Percentiles rank a stretch among this genome's conserved stretches.
Evolutionary conservation across 2,113 vertebrate species (phyloP).

Genomic region (Australoheros scitulus): DNA sequence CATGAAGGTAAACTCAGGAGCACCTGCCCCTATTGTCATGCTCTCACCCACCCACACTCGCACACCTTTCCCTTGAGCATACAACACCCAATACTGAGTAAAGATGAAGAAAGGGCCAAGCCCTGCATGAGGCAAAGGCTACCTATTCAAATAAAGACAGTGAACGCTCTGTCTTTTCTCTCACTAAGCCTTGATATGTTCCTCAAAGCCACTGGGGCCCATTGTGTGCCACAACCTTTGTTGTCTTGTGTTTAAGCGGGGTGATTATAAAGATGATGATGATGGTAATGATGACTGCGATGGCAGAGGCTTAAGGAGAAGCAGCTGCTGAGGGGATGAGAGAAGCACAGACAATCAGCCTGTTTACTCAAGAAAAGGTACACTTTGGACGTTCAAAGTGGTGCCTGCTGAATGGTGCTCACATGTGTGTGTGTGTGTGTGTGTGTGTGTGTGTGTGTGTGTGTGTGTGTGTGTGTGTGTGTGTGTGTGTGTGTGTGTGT

Average conservation of each 20-base stretch:
- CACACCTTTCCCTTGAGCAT: conserved; percentile 77
- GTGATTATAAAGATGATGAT: conserved; percentile 67
- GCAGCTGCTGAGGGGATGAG: conserved; percentile 75
- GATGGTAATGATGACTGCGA: conserved; percentile 62
- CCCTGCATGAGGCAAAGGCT: conserved; percentile 60
- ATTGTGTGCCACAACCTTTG: conserved; percentile 75
- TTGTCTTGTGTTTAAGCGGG: conserved; percentile 73
- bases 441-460: no score
- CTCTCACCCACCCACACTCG: conserved; percentile 63
- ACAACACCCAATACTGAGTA: conserved; percentile 79
- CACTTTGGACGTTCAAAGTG: conserved; percentile 67
- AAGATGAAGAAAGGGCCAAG: conserved; percentile 77
- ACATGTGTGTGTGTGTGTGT: neutral
- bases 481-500: no score
- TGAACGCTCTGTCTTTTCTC: conserved; percentile 67
- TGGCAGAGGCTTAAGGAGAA: conserved; percentile 73
- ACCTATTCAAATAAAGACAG: conserved; percentile 70
- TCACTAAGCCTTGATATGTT: conserved; percentile 74
- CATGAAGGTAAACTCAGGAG: conserved; percentile 66
- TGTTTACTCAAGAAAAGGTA: conserved; percentile 78
- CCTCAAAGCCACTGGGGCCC: conserved; percentile 66
- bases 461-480: no score
- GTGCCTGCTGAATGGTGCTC: conserved; percentile 56
- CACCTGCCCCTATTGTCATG: conserved; percentile 75
- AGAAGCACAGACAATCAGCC: conserved; percentile 64